These are phyloP conservation scores for Typhlomys cinereus DNA, from an alignment of 2,113 vertebrate species.

Conservation along the genomic window DNA sequence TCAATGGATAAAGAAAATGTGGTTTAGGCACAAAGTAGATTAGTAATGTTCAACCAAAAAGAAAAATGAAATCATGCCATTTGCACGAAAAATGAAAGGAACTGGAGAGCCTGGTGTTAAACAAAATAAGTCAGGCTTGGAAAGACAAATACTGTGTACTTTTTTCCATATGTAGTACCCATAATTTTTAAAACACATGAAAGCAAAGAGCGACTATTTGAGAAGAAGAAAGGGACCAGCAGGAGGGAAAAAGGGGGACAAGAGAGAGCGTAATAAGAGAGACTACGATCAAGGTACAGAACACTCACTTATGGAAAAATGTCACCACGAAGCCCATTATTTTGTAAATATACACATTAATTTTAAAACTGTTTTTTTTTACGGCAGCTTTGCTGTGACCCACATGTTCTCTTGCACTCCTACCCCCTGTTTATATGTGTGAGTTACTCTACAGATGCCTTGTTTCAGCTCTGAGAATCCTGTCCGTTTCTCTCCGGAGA, in stretches of 20 bases:
- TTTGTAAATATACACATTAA: neutral
- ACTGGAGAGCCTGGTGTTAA: neutral
- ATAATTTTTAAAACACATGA: neutral
- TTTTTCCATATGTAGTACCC: neutral
- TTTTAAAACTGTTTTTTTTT: neutral
- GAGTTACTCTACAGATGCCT: neutral
- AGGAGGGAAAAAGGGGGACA: neutral
- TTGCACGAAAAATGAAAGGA: neutral
- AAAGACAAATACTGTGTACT: neutral
- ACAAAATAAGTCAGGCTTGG: neutral
- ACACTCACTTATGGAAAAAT: neutral
- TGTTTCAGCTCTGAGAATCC: conserved; percentile 15
- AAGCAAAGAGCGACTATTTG: neutral
- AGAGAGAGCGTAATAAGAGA: neutral
- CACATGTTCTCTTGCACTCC: neutral
- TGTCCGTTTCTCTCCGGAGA: neutral
- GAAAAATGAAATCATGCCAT: neutral
- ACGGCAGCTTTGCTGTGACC: neutral
- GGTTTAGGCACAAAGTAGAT: neutral
- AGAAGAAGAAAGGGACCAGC: neutral
- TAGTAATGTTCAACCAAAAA: neutral
- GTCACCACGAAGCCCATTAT: neutral
- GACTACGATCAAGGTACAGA: neutral
- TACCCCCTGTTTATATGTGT: neutral
- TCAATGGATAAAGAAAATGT: neutral